These are phyloP conservation scores for Notodonta dromedarius DNA, from an alignment of 2,888 invertebrate genomes.

Conservation along the genomic window DNA sequence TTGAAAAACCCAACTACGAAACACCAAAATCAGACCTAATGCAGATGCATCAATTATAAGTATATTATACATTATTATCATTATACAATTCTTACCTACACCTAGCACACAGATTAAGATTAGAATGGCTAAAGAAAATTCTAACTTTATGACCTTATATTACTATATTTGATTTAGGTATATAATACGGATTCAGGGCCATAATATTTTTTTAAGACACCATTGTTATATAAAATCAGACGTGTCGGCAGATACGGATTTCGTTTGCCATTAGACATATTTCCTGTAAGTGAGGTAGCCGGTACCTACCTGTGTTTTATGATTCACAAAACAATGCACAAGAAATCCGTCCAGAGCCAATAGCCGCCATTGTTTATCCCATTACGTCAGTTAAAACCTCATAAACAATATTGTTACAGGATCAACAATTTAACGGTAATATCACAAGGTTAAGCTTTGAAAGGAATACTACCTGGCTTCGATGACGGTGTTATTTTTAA, in stretches of 20 bases:
- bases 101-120: too few relatives aligned
- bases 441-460: constrained; percentile 47
- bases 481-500: constrained; percentile 32
- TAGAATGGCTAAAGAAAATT: too few relatives aligned
- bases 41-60: too few relatives aligned
- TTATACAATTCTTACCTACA: too few relatives aligned
- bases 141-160: too few relatives aligned
- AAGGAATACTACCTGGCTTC: constrained; percentile 62
- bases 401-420: constrained; percentile 59
- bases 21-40: too few relatives aligned
- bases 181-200: too few relatives aligned
- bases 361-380: constrained; percentile 67
- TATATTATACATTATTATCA: too few relatives aligned
- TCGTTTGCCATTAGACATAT: constrained; percentile 65
- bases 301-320: constrained; percentile 73
- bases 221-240: constrained; percentile 38
- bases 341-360: constrained; percentile 44
- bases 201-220: background rate
- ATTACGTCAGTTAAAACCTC: constrained; percentile 73
- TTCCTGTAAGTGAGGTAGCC: constrained; percentile 77
- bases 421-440: constrained; percentile 76
- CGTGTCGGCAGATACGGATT: constrained; percentile 54
- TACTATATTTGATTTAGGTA: too few relatives aligned
- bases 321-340: constrained; percentile 56
- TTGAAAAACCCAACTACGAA: too few relatives aligned